Evolutionary conservation across 2,888 invertebrate species (phyloP).

Genomic region (Phalangium opilio): DNA sequence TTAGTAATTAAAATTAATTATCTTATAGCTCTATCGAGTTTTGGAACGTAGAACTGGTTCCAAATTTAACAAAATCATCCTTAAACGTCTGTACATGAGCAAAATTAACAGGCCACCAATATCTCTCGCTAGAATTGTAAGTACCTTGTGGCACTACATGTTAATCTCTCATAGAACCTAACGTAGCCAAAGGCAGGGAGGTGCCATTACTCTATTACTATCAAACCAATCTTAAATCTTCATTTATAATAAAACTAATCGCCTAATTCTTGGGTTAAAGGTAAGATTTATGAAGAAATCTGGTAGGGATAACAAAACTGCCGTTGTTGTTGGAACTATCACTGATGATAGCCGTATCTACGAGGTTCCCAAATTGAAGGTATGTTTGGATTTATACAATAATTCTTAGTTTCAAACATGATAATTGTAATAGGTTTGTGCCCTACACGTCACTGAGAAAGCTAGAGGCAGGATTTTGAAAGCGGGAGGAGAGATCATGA

Average conservation of each 20-base stretch:
- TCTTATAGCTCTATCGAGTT: conserved; percentile 78
- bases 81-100: conserved; percentile 94
- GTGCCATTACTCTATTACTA: no score
- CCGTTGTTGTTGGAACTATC: conserved; percentile 86
- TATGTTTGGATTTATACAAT: conserved; percentile 28
- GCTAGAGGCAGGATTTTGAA: conserved; percentile 92
- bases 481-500: conserved; percentile 88
- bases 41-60: conserved; percentile 87
- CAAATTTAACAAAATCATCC: conserved; percentile 89
- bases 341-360: conserved; percentile 88
- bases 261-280: conserved; percentile 21
- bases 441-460: conserved; percentile 79
- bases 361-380: conserved; percentile 76
- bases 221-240: neutral
- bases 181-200: no score
- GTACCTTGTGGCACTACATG: no score
- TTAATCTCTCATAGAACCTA: no score
- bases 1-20: neutral
- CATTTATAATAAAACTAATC: neutral
- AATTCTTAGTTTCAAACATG: neutral
- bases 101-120: conserved; percentile 87
- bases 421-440: conserved; percentile 48
- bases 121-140: conserved; percentile 65
- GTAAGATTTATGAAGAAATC: conserved; percentile 69
- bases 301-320: conserved; percentile 68